Evolutionary conservation across 2,113 vertebrate species (phyloP), one percentile per base, ranked within the genome.

Genomic region (Gymnobelideus leadbeateri): DNA sequence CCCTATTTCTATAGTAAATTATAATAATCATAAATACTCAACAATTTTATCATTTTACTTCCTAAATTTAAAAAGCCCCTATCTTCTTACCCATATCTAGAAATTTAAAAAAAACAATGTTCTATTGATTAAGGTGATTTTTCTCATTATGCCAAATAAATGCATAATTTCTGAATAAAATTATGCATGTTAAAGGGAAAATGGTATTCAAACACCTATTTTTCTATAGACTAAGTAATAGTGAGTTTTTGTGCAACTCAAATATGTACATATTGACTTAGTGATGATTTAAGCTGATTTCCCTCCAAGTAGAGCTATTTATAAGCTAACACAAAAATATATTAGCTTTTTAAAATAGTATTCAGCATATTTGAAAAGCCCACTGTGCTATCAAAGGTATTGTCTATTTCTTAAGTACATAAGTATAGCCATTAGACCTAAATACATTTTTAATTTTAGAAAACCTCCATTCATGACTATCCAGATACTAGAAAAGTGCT

Each of bases 401-500:
- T 96, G 77, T 55, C 49, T 54, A 92, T 92, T 95, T 96, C 24
- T 93, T 90, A 95, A 96, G 93, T 26, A 92, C 26, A 37, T 21
- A 61, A 90, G 51, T 93, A 92, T 54, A 92, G 54, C 95, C 55
- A 93, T 92, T 68, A 95, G 94, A 51, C 37, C 46, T 95, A 97
- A 97, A 95, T 93, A 94, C 43, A 95, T 53, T 55, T 77, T 68
- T 95, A 92, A 94, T 97, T 49, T 50, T 90, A 96, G 92, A 90
- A 95, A 93, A 96, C n/a, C 19, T 51, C 54, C 49, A 68, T 14
- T 51, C 46, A 89, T 84, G n/a, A 96, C 55, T 54, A 61, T 77
- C 90, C 52, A 97, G 52, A 92, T 68, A 91, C 89, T 96, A 94
- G 52, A 52, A 96, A 97, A 95, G 89, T 91, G 37, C 91, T 96